phyloP scores from a whole-genome alignment of 1,140 invertebrate species.

The Drosophila ercepeae region DNA sequence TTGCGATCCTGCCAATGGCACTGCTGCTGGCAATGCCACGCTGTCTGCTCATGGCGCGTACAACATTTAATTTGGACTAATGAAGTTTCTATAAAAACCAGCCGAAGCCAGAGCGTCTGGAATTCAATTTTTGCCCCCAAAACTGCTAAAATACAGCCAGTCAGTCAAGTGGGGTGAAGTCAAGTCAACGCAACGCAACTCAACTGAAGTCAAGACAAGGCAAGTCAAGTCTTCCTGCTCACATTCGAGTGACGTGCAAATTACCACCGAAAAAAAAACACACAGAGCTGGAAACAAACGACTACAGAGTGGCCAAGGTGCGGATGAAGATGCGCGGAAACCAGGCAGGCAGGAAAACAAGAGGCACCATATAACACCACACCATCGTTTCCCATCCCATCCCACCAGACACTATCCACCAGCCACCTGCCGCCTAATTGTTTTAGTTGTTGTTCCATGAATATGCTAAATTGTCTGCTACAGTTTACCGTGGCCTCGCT shows the following conservation, averaged over 20 bases:
- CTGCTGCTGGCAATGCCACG: constrained; percentile 53
- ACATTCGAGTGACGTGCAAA: constrained; percentile 74
- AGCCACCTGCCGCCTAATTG: constrained; percentile 65
- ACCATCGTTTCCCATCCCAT: constrained; percentile 9
- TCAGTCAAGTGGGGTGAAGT: constrained; percentile 39
- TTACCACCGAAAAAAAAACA: constrained; percentile 58
- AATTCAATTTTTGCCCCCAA: constrained; percentile 53
- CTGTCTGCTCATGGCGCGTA: constrained; percentile 68
- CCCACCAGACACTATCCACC: constrained; percentile 47
- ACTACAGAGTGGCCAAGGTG: constrained; percentile 6
- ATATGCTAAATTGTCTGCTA: constrained; percentile 78
- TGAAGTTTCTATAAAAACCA: constrained; percentile 71
- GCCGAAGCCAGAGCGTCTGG: constrained; percentile 18
- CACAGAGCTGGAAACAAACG: neutral
- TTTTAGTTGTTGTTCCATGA: constrained; percentile 80
- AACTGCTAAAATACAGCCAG: constrained; percentile 17
- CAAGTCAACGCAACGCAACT: constrained; percentile 18
- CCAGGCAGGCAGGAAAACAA: constrained; percentile 8
- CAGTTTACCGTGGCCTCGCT: constrained; percentile 41
- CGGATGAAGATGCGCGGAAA: constrained; percentile 21
- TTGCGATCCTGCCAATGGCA: constrained; percentile 10
- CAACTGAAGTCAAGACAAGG: constrained; percentile 19
- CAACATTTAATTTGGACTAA: constrained; percentile 77
- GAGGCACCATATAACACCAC: neutral
- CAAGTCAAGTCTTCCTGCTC: constrained; percentile 64